Evolutionary conservation across 2,113 vertebrate genomes (phyloP).

Genomic region (Ammodytes marinus): DNA sequence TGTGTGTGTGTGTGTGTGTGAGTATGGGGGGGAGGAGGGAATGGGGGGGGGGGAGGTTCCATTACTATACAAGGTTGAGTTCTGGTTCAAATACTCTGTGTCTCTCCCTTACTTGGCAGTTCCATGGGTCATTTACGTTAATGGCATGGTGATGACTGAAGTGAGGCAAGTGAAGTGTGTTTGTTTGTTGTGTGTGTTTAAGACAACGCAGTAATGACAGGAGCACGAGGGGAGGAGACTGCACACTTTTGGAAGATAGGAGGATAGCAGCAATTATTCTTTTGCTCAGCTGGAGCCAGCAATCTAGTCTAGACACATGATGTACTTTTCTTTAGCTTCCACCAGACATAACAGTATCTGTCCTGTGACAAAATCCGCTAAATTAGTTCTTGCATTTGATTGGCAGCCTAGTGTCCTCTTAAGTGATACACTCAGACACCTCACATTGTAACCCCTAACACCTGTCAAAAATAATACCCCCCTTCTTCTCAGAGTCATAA

Average conservation of each 20-base stretch:
- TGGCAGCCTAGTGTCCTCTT: background rate
- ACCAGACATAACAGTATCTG: background rate
- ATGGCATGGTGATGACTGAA: slow-evolving; percentile 34
- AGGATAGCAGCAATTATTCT: slow-evolving; percentile 40
- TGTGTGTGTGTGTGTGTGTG: slow-evolving; percentile 34
- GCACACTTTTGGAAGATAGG: slow-evolving; percentile 63
- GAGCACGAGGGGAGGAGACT: slow-evolving; percentile 64
- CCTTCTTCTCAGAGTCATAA: background rate
- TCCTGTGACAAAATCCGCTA: background rate
- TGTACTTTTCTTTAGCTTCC: slow-evolving; percentile 5
- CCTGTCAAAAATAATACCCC: background rate
- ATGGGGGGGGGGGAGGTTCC: background rate
- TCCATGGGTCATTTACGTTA: slow-evolving; percentile 51
- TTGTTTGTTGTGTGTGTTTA: slow-evolving; percentile 57
- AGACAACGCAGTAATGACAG: slow-evolving; percentile 71
- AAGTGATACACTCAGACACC: background rate
- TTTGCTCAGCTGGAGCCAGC: slow-evolving; percentile 35
- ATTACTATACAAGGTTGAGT: slow-evolving; percentile 38
- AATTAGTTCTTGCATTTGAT: background rate
- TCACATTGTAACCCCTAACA: background rate
- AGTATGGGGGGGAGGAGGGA: slow-evolving; percentile 1
- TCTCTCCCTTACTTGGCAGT: slow-evolving; percentile 4
- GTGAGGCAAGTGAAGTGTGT: slow-evolving; percentile 36
- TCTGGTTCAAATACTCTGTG: slow-evolving; percentile 58
- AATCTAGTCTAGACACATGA: slow-evolving; percentile 36